Percentiles rank a stretch among this genome's conserved stretches.
Evolutionary conservation across 2,888 invertebrate genomes (phyloP).

Genomic region (Ochropleura leucogaster): DNA sequence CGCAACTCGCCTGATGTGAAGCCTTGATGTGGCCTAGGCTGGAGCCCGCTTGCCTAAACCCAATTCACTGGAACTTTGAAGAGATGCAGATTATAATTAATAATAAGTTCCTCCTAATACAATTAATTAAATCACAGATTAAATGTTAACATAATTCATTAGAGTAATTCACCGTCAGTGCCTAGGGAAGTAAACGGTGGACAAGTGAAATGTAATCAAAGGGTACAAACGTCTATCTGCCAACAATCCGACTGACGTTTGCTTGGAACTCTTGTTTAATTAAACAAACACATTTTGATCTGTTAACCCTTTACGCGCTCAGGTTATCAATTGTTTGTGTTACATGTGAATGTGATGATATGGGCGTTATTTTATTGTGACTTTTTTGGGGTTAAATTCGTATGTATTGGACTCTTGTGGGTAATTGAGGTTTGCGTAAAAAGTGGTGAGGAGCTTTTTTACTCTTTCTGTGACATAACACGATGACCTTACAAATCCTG

Average conservation of each 20-base stretch:
- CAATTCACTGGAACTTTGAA: no score
- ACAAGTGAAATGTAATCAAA: conserved; percentile 83
- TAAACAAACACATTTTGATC: conserved; percentile 73
- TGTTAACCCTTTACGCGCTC: conserved; percentile 59
- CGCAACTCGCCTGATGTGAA: no score
- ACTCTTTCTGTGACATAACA: background rate
- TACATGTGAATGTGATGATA: conserved; percentile 32
- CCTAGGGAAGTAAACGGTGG: conserved; percentile 67
- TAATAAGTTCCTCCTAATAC: background rate
- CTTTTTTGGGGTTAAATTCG: background rate
- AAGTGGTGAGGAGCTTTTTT: background rate
- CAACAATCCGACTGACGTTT: conserved; percentile 80
- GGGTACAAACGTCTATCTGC: conserved; percentile 76
- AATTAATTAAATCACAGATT: conserved; percentile 45
- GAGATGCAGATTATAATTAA: no score
- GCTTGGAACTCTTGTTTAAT: conserved; percentile 78
- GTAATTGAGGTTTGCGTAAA: background rate
- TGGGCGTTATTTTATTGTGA: conserved; percentile 10
- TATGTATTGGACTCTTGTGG: background rate
- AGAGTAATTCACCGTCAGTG: conserved; percentile 62
- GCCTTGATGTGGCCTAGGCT: no score
- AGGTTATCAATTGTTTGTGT: conserved; percentile 59
- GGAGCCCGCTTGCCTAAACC: no score
- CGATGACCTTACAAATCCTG: background rate
- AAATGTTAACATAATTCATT: conserved; percentile 63